Percentiles rank a stretch among this genome's conserved stretches.
Evolutionary conservation across 2,113 vertebrate species (phyloP).

Genomic region (Oreochromis niloticus): DNA sequence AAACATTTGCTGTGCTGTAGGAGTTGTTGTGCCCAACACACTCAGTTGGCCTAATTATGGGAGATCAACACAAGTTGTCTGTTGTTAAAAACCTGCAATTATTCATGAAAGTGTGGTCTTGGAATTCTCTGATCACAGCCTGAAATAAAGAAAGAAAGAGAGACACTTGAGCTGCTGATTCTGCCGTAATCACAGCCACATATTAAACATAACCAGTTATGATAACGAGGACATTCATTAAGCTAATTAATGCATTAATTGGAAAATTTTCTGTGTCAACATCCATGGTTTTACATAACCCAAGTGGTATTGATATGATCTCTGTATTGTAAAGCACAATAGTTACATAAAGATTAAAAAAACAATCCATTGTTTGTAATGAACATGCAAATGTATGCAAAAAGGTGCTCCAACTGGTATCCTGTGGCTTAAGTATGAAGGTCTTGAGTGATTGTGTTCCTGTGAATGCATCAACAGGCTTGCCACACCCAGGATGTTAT

Average conservation of each 20-base stretch:
- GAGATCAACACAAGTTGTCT: conserved; percentile 15
- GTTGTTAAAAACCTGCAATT: conserved; percentile 34
- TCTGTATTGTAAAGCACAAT: not conserved
- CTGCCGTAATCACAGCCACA: conserved; percentile 26
- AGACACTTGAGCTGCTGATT: conserved; percentile 3
- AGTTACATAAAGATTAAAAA: not conserved
- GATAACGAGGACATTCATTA: conserved; percentile 32
- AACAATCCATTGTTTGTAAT: not conserved
- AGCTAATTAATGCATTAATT: conserved; percentile 26
- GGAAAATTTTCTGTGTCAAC: not conserved
- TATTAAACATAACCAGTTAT: conserved; percentile 28
- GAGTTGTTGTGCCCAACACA: not conserved
- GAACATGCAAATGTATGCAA: not conserved
- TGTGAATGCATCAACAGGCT: not conserved
- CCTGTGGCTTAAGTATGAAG: not conserved
- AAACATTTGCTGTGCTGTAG: not conserved
- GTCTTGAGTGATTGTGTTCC: not conserved
- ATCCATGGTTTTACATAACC: not conserved
- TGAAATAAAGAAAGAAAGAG: not conserved
- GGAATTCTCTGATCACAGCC: conserved; percentile 19
- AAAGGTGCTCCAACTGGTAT: not conserved
- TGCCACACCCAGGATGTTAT: not conserved
- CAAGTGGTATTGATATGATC: not conserved
- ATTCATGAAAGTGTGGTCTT: conserved; percentile 44
- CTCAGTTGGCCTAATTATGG: conserved; percentile 41